A percentile compares a stretch with the other conserved stretches of the same genome.
These are phyloP conservation scores for Drosophila fulvimacula DNA, from an alignment of 2,888 invertebrate species.

Conservation along the genomic window DNA sequence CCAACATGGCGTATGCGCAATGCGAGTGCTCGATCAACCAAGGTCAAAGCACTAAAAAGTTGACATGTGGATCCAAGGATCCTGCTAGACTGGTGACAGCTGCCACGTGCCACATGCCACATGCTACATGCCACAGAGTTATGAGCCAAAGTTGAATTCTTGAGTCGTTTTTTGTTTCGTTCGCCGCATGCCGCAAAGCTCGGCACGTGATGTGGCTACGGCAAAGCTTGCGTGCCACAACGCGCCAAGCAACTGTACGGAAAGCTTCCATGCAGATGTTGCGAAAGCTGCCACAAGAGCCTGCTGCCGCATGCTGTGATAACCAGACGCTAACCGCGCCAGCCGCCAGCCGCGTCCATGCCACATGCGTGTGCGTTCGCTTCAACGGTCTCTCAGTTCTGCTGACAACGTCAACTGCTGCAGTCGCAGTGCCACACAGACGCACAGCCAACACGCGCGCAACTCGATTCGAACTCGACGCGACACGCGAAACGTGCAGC, in stretches of 20 bases:
- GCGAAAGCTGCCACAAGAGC: conserved; percentile 41
- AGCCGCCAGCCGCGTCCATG: conserved; percentile 16
- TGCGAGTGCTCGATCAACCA: conserved; percentile 3
- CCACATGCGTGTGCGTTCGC: conserved; percentile 54
- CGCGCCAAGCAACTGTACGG: not conserved
- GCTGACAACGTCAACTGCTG: conserved; percentile 73
- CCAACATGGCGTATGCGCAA: not conserved
- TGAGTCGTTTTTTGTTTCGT: conserved; percentile 63
- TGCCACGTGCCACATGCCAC: conserved; percentile 4
- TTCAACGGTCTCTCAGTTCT: conserved; percentile 58
- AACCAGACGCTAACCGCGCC: conserved; percentile 38
- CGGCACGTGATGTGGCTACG: conserved; percentile 54
- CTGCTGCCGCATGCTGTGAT: conserved; percentile 64
- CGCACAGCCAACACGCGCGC: conserved; percentile 39
- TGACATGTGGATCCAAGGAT: conserved; percentile 7
- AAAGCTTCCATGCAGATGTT: conserved; percentile 64
- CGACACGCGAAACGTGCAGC: not conserved
- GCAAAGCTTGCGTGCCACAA: conserved; percentile 58
- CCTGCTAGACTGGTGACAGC: not conserved
- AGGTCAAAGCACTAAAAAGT: not conserved
- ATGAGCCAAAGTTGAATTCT: conserved; percentile 6
- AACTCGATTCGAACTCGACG: conserved; percentile 10
- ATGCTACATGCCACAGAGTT: conserved; percentile 11
- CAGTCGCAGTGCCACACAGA: conserved; percentile 63
- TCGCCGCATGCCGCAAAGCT: conserved; percentile 51